Evolutionary conservation across 1,140 invertebrate species (phyloP).

Genomic region (Octopus sinensis): DNA sequence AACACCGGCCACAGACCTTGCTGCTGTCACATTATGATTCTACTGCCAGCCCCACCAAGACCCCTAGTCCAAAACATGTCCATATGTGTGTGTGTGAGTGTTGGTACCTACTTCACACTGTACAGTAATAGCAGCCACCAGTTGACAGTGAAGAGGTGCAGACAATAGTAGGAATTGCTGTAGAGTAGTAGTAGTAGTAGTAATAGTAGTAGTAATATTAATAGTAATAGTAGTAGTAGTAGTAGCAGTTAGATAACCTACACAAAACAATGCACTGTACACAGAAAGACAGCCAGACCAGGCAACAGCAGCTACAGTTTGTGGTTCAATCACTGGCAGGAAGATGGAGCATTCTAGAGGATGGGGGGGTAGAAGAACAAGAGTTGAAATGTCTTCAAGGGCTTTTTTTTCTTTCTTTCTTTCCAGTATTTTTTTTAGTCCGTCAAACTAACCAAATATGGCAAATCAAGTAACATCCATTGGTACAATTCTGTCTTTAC

Average conservation of each 20-base stretch:
- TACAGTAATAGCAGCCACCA: not conserved
- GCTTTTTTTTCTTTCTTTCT: not conserved
- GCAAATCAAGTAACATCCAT: slow-evolving; percentile 6
- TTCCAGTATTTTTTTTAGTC: not conserved
- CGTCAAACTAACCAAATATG: not conserved
- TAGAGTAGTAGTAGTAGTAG: not conserved
- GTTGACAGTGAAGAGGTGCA: slow-evolving; percentile 2
- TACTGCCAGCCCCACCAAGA: not conserved
- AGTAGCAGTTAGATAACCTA: slow-evolving; percentile 12
- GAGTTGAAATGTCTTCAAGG: not conserved
- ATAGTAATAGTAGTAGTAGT: not conserved
- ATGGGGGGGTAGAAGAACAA: not conserved
- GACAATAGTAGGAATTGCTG: not conserved
- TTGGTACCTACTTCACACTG: not conserved
- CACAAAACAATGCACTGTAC: slow-evolving; percentile 17
- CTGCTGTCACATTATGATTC: not conserved
- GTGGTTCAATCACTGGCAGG: slow-evolving; percentile 9
- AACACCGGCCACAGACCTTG: slow-evolving; percentile 6
- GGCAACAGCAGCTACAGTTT: slow-evolving; percentile 9
- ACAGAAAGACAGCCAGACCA: slow-evolving; percentile 6
- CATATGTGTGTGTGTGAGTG: not conserved
- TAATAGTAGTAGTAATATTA: not conserved
- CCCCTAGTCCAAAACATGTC: not conserved
- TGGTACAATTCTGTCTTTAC: slow-evolving; percentile 15
- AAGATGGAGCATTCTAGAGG: slow-evolving; percentile 8